Evolutionary conservation across 2,888 invertebrate species (phyloP), one percentile per base, ranked within the genome.

Genomic region (Tetanocera ferruginea): DNA sequence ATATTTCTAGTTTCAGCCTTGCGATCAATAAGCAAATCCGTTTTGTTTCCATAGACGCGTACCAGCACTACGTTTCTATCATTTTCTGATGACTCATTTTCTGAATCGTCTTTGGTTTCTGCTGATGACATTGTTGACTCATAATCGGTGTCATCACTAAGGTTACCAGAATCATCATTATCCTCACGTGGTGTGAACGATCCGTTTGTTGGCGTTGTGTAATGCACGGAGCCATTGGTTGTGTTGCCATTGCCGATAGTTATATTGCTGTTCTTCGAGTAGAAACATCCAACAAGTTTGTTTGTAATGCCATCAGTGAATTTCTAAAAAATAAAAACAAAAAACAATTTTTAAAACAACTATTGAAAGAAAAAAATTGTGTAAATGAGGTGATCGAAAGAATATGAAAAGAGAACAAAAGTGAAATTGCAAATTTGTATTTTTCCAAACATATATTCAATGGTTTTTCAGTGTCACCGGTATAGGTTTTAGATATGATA

Each of bases 231-330:
- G 75, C 81, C 82, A 51, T 80, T 80, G 5, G 71, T 81, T 74
- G 80, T 82, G 74, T 82, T 82, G 49, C 76, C 78, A 76, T 85
- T 84, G 76, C 57, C 79, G 73, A 71, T 76, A 43, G 67, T 67
- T 49, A 66, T 51, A 23, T 72, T 28, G 14, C 77, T 76, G 57
- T 67, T 75, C 77, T 79, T 78, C 23, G 85, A 90, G 81, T 91
- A 88, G 87, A 92, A 93, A 84, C 95, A 96, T 51, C 96, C 96
- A 76, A 98, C 92, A 84, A 98, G 91, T 90, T 96, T 97, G 91
- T 98, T 98, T 69, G 98, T 97, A 80, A 97, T 96, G 64, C 98
- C 98, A 92, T 97, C 96, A 81, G 97, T 97, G 90, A 98, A 97
- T 86, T 94, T 90, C 97, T 98, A 90, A 79, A 86, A 85, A 81